Conservation (phyloP, 2,888 invertebrate genomes). For the Cheilosia impressa region DNA sequence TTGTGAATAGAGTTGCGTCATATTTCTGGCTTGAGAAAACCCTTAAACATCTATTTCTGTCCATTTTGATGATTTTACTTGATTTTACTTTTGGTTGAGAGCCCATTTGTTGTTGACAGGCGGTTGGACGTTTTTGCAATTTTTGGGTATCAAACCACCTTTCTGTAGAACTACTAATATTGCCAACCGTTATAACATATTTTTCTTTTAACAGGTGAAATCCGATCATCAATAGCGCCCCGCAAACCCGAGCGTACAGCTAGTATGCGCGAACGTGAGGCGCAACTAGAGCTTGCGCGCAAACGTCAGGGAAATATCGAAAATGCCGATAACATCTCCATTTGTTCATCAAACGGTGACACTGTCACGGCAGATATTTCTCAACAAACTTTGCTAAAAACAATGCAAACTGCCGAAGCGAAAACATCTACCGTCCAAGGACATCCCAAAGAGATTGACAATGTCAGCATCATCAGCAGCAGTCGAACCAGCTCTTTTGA, state of each 20-base stretch:
- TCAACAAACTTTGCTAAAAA: slow-evolving; percentile 36
- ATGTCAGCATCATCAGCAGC: slow-evolving; percentile 53
- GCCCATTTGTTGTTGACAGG: too few species aligned
- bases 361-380: slow-evolving; percentile 79
- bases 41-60: too few species aligned
- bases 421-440: slow-evolving; percentile 54
- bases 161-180: neutral
- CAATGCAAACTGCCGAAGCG: slow-evolving; percentile 29
- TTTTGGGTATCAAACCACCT: too few species aligned
- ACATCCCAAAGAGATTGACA: slow-evolving; percentile 58
- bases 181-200: neutral
- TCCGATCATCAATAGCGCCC: slow-evolving; percentile 91
- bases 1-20: neutral
- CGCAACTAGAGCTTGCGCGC: slow-evolving; percentile 86
- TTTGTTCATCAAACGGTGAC: slow-evolving; percentile 84
- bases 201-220: slow-evolving; percentile 87
- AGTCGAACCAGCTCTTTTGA: slow-evolving; percentile 82
- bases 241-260: slow-evolving; percentile 94
- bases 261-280: slow-evolving; percentile 92
- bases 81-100: too few species aligned
- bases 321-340: slow-evolving; percentile 83
- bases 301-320: slow-evolving; percentile 81
- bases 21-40: neutral
- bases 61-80: too few species aligned
- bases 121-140: too few species aligned